Base-by-base conservation (phyloP, 2,113 vertebrate species). In the Cranoglanis bouderius region DNA sequence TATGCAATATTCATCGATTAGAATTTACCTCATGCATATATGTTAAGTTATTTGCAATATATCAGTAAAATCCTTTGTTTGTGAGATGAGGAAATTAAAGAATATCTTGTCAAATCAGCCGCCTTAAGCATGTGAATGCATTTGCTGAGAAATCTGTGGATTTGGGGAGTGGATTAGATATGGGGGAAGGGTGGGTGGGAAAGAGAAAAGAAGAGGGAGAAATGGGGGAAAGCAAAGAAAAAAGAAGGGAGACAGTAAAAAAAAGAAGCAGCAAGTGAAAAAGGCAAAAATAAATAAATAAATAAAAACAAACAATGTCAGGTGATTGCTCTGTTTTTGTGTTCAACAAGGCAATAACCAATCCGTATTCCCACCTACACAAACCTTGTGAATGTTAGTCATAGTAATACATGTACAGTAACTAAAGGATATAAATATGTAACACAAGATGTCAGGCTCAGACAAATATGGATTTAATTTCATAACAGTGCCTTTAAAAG, bases 141-240 rank as follows among this genome's bases (percentile, higher is more conserved):
- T 77, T 12, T 88, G 63, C 87, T 67, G 49, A 43, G 49, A 88
- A 70, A 70, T 87, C 35, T 88, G 78, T 35, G 18, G 46, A 82
- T 82, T 88, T 55, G 38, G 24, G 81, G 53, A 70, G 40, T 16
- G 26, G 29, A 82, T 55, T 35, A 82, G 32, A 82, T 59, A 43
- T 61, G 81, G 55, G 55, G 81, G 35, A 24, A 57, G 80, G 80
- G 77, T 19, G 14, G 4, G 51, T 38, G n/a, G 61, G 46, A 72
- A 49, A n/a, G 75, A 78, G 43, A 14, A 43, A 29, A 49, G 43
- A 40, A 3, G 1, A 46, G 35, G 6, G 6, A 38, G 61, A 26
- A 12, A 35, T 29, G 6, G 40, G 46, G 13, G 40, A 65, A 55
- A 26, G 35, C 18, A 72, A 24, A 82, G 32, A 26, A 35, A 51